Evolutionary conservation across 2,797 vertebrate species (phyloP), one percentile per base, ranked within the genome.

Genomic region (Semaprochilodus insignis): DNA sequence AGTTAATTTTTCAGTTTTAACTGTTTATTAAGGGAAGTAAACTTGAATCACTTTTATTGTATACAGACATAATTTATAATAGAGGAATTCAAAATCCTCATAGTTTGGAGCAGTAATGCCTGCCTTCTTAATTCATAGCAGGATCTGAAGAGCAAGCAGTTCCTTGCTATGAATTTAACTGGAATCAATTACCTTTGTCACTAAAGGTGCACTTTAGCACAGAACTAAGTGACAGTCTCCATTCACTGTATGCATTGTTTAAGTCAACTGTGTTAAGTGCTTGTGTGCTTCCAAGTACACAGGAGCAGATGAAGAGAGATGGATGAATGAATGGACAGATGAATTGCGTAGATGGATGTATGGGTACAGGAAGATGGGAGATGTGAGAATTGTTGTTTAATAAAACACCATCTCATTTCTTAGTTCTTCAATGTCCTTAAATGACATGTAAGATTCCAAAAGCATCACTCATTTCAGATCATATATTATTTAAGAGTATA

Each of bases 311-410:
- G 67, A 83, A 66, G 34, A 44, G 3, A 73, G 79, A 82, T 78
- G 85, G 85, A 83, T 90, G 89, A 83, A 86, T 69, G 63, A 21
- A 73, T 78, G 57, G 59, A 77, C 52, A 66, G 55, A 82, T 60
- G 51, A 74, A 66, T 21, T 59, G 36, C 7, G 25, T 36, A n/a
- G 40, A 69, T 74, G 69, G 44, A 74, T 55, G 60, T 63, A 62
- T 48, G 60, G 75, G 19, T 65, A 59, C 34, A 73, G 59, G 36
- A 57, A 16, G 60, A 17, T 48, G 77, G 54, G 2, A 23, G 70
- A 66, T 23, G 6, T 62, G 13, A 63, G 10, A 25, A 67, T 66
- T 48, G 6, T 17, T 27, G 17, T 60, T 34, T 44, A 27, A 65
- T 6, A 65, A 31, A 34, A 31, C 4, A 19, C 48, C n/a, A 8